Evolutionary conservation across 2,797 vertebrate species (phyloP).

Genomic region (Cirrhinus molitorella): DNA sequence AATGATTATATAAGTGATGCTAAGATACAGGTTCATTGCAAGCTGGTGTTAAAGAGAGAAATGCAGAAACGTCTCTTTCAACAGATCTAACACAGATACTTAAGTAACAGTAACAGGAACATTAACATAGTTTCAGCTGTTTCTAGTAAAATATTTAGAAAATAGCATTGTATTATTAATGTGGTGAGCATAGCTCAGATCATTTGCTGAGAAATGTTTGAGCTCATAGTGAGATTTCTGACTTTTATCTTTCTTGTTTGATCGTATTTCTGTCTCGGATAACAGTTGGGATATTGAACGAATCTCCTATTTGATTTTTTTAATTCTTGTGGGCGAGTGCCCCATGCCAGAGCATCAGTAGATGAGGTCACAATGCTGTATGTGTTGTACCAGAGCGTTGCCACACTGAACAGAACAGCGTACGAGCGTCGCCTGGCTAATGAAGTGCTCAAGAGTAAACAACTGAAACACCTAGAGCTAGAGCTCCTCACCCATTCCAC

Average conservation of each 20-base stretch:
- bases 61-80: neutral
- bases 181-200: too few species aligned
- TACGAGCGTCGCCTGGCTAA: conserved; percentile 17
- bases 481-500: conserved; percentile 42
- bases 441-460: conserved; percentile 35
- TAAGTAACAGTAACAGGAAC: neutral
- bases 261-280: neutral
- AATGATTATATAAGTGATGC: conserved; percentile 2
- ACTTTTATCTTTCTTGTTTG: neutral
- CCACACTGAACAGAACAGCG: conserved; percentile 20
- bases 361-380: neutral
- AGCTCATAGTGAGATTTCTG: neutral
- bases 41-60: neutral
- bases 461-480: conserved; percentile 29
- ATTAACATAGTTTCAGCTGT: neutral
- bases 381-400: conserved; percentile 10
- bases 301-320: conserved; percentile 3
- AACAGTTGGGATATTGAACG: neutral
- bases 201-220: too few species aligned
- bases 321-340: neutral
- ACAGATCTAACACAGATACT: neutral
- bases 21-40: neutral
- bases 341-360: neutral
- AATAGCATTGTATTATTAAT: neutral
- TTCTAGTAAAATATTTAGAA: neutral